Percentiles rank a stretch among this genome's conserved stretches.
Evolutionary conservation across 1,140 invertebrate species (phyloP).

Genomic region (Tetramorium simillimum): DNA sequence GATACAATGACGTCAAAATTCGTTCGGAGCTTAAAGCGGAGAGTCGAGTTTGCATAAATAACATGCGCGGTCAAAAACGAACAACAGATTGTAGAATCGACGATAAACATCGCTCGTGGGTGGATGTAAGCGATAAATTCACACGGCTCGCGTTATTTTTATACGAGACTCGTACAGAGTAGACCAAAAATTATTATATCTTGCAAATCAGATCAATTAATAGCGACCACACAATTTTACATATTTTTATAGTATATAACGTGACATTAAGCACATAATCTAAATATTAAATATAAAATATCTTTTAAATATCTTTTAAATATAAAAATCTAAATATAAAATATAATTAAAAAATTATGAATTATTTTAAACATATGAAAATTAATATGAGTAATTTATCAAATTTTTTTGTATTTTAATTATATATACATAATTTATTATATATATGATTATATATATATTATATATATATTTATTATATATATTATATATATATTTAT

Average conservation of each 20-base stretch:
- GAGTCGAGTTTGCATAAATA: conserved; percentile 31
- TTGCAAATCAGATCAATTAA: background rate
- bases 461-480: too few species aligned
- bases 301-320: too few species aligned
- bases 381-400: background rate
- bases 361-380: background rate
- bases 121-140: conserved; percentile 50
- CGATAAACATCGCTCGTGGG: conserved; percentile 46
- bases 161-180: background rate
- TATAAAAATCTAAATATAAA: too few species aligned
- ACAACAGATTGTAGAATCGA: background rate
- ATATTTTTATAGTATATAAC: background rate
- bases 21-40: background rate
- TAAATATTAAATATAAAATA: conserved; percentile 5
- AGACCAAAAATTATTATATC: background rate
- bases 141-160: conserved; percentile 36
- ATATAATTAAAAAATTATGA: background rate
- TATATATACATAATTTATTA: too few species aligned
- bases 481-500: too few species aligned
- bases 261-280: background rate
- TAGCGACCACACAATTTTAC: background rate
- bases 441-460: too few species aligned
- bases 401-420: background rate
- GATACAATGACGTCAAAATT: conserved; percentile 41
- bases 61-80: conserved; percentile 22